Percentiles rank a stretch among this genome's conserved stretches.
Evolutionary conservation across 2,888 invertebrate species (phyloP).

Genomic region (Drosophila sordidapex): DNA sequence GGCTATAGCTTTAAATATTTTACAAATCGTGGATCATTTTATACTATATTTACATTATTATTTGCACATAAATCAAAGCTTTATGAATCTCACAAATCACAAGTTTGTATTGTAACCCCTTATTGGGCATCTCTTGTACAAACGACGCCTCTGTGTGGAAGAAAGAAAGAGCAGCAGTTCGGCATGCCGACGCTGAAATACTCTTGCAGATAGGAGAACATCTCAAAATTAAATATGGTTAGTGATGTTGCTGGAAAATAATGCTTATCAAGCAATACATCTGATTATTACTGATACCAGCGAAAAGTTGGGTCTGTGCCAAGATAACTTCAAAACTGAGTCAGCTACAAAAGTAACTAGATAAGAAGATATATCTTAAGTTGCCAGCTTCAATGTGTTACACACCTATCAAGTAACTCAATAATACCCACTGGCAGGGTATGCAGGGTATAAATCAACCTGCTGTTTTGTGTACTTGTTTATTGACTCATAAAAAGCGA

Average conservation of each 20-base stretch:
- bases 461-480: slow-evolving; percentile 34
- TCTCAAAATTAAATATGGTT: not conserved
- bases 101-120: not conserved
- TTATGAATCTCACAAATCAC: not conserved
- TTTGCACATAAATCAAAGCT: not conserved
- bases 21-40: too few species aligned
- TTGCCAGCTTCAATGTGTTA: not conserved
- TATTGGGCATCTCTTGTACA: not conserved
- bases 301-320: too few species aligned
- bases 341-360: not conserved
- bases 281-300: not conserved
- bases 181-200: not conserved
- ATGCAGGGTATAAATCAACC: not conserved
- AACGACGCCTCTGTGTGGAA: slow-evolving; percentile 30
- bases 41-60: not conserved
- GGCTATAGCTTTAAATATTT: not conserved
- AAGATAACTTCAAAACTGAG: not conserved
- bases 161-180: too few species aligned
- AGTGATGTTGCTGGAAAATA: not conserved
- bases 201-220: not conserved
- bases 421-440: not conserved
- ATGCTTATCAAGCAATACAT: not conserved
- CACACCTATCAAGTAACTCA: not conserved
- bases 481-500: slow-evolving; percentile 66
- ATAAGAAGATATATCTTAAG: not conserved